A percentile compares a stretch with the other conserved stretches of the same genome.
phyloP scores from a whole-genome alignment of 2,113 vertebrate genomes.

The Neogobius melanostomus region DNA sequence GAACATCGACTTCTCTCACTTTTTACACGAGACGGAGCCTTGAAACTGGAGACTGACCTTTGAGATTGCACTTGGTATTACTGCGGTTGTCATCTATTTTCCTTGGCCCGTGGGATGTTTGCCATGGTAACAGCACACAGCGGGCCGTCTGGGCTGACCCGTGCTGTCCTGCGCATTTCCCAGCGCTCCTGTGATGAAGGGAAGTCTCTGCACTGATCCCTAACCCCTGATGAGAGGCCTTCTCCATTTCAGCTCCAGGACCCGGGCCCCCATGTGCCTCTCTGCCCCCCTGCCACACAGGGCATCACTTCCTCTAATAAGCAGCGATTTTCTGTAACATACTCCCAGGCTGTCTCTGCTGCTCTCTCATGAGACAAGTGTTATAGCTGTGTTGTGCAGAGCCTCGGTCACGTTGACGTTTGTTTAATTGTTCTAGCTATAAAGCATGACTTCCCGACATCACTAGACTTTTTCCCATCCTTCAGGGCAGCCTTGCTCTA shows the following conservation, averaged over 20 bases:
- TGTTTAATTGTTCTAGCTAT: constrained; percentile 82
- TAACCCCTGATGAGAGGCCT: constrained; percentile 93
- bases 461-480: constrained; percentile 63
- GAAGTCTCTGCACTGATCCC: constrained; percentile 87
- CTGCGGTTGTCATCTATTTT: constrained; percentile 92
- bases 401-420: constrained; percentile 35
- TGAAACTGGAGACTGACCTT: constrained; percentile 72
- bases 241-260: constrained; percentile 89
- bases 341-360: constrained; percentile 82
- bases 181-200: constrained; percentile 91
- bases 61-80: constrained; percentile 78
- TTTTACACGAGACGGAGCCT: constrained; percentile 52
- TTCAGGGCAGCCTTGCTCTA: constrained; percentile 75
- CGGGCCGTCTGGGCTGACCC: constrained; percentile 89
- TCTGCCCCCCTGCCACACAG: constrained; percentile 78
- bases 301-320: constrained; percentile 82
- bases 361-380: constrained; percentile 77
- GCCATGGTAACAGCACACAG: constrained; percentile 92
- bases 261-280: constrained; percentile 78
- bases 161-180: constrained; percentile 90
- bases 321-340: constrained; percentile 82
- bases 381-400: constrained; percentile 56
- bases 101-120: constrained; percentile 89
- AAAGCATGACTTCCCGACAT: constrained; percentile 70
- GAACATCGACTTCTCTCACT: constrained; percentile 54